phyloP scores from a whole-genome alignment of 2,888 invertebrate species.

The Drosophila mulleri region DNA sequence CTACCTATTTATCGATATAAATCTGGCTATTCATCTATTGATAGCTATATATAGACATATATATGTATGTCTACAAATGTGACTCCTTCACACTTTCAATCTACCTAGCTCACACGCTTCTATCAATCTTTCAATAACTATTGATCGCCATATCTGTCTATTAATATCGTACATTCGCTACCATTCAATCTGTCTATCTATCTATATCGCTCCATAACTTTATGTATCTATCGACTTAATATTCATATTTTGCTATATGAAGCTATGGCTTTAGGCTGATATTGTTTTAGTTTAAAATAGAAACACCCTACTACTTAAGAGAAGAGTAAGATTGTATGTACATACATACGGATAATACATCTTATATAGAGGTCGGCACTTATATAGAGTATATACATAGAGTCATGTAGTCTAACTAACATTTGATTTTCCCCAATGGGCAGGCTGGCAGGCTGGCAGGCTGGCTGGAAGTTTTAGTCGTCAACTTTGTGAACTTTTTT shows the following conservation, averaged over 20 bases:
- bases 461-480: constrained; percentile 20
- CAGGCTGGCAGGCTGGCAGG: not conserved
- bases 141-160: not conserved
- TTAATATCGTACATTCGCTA: not conserved
- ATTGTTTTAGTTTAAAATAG: not conserved
- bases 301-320: not conserved
- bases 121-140: too few relatives aligned
- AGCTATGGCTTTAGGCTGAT: too few relatives aligned
- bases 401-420: constrained; percentile 37
- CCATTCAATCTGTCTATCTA: too few relatives aligned
- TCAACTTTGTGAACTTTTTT: constrained; percentile 42
- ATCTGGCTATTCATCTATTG: too few relatives aligned
- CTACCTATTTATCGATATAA: too few relatives aligned
- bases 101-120: too few relatives aligned
- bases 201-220: too few relatives aligned
- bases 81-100: too few relatives aligned
- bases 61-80: too few relatives aligned
- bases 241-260: too few relatives aligned
- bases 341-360: not conserved
- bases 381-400: constrained; percentile 9
- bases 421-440: constrained; percentile 28
- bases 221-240: too few relatives aligned
- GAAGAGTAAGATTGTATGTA: not conserved
- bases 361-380: not conserved
- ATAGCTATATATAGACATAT: too few relatives aligned